A percentile compares a stretch with the other conserved stretches of the same genome.
Evolutionary conservation across 1,140 invertebrate species (phyloP).

Genomic region (Periplaneta americana): DNA sequence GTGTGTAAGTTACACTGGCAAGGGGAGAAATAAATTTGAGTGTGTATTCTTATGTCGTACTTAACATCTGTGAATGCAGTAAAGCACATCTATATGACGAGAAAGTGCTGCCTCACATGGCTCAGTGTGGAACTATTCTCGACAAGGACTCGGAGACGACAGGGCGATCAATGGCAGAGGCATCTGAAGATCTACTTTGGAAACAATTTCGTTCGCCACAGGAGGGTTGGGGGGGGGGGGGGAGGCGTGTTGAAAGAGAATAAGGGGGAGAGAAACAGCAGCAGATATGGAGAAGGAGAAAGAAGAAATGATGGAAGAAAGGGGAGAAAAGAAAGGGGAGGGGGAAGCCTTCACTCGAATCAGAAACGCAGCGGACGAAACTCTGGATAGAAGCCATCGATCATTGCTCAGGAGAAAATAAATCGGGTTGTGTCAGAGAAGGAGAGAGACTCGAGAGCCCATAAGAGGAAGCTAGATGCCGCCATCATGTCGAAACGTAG

Average conservation of each 20-base stretch:
- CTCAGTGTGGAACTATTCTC: background rate
- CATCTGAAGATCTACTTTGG: slow-evolving; percentile 17
- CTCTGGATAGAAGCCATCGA: background rate
- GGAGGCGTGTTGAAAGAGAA: background rate
- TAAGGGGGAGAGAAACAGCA: background rate
- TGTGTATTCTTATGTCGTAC: background rate
- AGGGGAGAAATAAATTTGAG: background rate
- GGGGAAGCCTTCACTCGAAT: background rate
- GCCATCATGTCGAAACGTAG: slow-evolving; percentile 6
- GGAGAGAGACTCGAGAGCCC: background rate
- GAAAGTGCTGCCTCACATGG: background rate
- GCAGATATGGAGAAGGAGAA: background rate
- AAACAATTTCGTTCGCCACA: slow-evolving; percentile 14
- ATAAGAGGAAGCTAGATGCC: background rate
- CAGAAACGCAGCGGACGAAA: background rate
- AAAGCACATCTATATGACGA: background rate
- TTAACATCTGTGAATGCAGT: background rate
- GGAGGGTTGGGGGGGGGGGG: background rate
- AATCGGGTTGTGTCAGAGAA: background rate
- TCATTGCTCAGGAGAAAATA: background rate
- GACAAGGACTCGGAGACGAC: background rate
- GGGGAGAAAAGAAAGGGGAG: slow-evolving; percentile 2
- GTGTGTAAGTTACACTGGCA: no score
- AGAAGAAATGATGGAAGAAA: background rate
- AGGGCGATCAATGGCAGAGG: slow-evolving; percentile 13